phyloP scores from a whole-genome alignment of 2,113 vertebrate species.

The Pseudonaja textilis region DNA sequence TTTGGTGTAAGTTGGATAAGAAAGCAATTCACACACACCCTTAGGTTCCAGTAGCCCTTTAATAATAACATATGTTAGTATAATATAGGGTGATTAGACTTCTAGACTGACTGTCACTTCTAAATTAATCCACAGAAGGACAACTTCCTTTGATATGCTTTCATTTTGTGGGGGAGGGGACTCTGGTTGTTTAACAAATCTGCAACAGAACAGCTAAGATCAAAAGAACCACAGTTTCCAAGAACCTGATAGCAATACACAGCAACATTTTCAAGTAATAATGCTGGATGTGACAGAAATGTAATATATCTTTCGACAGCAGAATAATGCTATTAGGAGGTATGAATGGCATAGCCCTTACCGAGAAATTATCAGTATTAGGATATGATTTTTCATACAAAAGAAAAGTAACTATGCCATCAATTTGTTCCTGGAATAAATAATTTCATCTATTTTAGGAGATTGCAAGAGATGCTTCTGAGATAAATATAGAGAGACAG shows the following conservation, averaged over 20 bases:
- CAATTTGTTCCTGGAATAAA: not conserved
- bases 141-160: not conserved
- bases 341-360: not conserved
- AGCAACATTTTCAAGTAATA: not conserved
- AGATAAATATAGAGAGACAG: not conserved
- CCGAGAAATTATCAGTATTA: not conserved
- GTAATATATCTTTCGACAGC: not conserved
- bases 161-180: not conserved
- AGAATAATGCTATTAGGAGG: not conserved
- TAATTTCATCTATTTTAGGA: not conserved
- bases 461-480: not conserved
- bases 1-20: not conserved
- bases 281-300: not conserved
- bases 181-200: not conserved
- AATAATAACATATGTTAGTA: constrained; percentile 1
- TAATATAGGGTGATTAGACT: not conserved
- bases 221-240: not conserved
- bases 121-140: not conserved
- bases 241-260: not conserved
- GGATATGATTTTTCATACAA: not conserved
- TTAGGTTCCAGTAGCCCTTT: not conserved
- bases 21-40: not conserved
- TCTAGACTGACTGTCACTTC: constrained; percentile 5
- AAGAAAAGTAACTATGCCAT: not conserved
- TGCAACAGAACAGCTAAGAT: not conserved